These are phyloP conservation scores for Pterophyllum scalare DNA, from an alignment of 2,113 vertebrate genomes.

Conservation along the genomic window DNA sequence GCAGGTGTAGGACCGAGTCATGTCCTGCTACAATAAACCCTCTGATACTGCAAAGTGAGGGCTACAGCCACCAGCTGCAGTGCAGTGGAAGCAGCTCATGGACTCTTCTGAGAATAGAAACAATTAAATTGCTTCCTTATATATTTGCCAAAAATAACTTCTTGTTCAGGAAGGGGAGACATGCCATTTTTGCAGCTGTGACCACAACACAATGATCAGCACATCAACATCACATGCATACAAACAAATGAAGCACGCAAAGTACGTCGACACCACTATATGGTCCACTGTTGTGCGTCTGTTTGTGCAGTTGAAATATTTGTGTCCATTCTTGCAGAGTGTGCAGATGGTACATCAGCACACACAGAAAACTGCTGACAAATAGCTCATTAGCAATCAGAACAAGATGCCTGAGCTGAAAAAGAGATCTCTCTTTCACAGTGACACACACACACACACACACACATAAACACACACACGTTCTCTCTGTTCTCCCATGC, in stretches of 20 bases:
- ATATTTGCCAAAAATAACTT: background rate
- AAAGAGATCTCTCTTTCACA: slow-evolving; percentile 63
- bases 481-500: slow-evolving; percentile 41
- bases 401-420: slow-evolving; percentile 44
- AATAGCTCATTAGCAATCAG: slow-evolving; percentile 74
- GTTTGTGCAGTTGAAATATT: background rate
- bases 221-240: background rate
- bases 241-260: background rate
- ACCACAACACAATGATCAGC: background rate
- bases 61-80: background rate
- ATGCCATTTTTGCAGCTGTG: background rate
- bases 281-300: fast-evolving
- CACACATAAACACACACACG: slow-evolving; percentile 24
- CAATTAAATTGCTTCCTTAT: background rate
- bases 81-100: background rate
- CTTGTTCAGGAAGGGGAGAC: background rate
- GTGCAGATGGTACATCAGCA: slow-evolving; percentile 20
- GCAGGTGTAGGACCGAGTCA: background rate
- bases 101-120: background rate
- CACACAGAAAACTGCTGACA: slow-evolving; percentile 69
- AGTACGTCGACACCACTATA: background rate
- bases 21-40: background rate
- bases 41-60: background rate
- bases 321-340: background rate
- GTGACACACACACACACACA: slow-evolving; percentile 26